These are phyloP conservation scores for Gastrophysa polygoni DNA, from an alignment of 2,888 invertebrate species.

Conservation along the genomic window DNA sequence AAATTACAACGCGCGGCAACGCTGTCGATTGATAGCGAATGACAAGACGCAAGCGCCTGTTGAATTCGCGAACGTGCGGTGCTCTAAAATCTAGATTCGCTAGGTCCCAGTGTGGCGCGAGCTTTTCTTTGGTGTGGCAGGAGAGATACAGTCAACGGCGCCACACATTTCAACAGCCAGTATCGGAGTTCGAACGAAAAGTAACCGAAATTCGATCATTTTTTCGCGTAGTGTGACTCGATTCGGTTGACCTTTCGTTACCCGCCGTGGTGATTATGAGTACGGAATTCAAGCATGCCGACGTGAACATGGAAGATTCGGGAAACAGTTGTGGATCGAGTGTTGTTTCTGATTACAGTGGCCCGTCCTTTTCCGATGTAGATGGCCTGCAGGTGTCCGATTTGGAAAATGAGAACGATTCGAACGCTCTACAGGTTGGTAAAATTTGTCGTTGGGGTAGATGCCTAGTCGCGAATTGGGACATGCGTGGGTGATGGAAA, in stretches of 20 bases:
- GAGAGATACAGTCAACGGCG: neutral
- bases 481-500: neutral
- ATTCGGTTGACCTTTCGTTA: neutral
- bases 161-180: neutral
- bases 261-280: constrained; percentile 49
- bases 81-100: constrained; percentile 23
- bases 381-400: constrained; percentile 66
- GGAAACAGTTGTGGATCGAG: constrained; percentile 59
- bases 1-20: constrained; percentile 15
- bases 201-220: neutral
- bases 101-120: constrained; percentile 38
- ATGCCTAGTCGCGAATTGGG: neutral
- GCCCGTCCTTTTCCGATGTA: constrained; percentile 62
- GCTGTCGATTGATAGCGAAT: constrained; percentile 7
- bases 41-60: constrained; percentile 25
- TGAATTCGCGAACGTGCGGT: constrained; percentile 25
- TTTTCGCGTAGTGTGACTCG: neutral
- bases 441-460: constrained; percentile 8
- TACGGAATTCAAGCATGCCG: constrained; percentile 54
- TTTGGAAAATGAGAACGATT: constrained; percentile 62
- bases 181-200: constrained; percentile 8
- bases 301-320: constrained; percentile 57
- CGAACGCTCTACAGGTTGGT: constrained; percentile 54
- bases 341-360: constrained; percentile 56
- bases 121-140: constrained; percentile 33